Evolutionary conservation across 2,113 vertebrate genomes (phyloP).

Genomic region (Emberiza fucata): DNA sequence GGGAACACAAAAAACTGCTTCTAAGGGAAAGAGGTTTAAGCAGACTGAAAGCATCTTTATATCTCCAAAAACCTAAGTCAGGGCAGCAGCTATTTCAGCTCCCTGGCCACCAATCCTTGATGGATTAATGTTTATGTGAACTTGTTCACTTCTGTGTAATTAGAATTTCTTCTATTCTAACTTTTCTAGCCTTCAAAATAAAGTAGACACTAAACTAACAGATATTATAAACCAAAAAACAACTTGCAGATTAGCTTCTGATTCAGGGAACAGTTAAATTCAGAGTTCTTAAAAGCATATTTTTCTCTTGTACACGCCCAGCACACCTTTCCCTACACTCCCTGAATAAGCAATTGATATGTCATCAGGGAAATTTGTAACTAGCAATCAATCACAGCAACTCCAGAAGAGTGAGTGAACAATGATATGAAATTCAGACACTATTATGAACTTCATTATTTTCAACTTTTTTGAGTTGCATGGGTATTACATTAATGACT

Average conservation of each 20-base stretch:
- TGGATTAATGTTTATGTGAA: neutral
- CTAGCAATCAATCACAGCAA: neutral
- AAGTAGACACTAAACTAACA: neutral
- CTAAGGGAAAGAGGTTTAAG: neutral
- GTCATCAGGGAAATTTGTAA: conserved; percentile 7
- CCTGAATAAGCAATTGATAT: neutral
- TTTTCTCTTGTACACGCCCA: neutral
- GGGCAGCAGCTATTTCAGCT: neutral
- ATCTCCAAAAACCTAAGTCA: neutral
- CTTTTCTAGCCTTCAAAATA: neutral
- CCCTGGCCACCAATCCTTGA: neutral
- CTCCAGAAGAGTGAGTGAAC: neutral
- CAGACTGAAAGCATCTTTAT: neutral
- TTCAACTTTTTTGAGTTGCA: neutral
- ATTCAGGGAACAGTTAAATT: neutral
- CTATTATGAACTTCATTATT: neutral
- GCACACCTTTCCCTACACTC: neutral
- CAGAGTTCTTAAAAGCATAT: neutral
- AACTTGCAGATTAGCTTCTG: neutral
- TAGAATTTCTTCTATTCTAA: neutral
- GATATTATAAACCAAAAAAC: neutral
- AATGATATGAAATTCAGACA: neutral
- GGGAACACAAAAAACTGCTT: neutral
- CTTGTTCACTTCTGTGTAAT: neutral
- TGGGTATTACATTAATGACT: neutral